Evolutionary conservation across 2,113 vertebrate species (phyloP), one percentile per base, ranked within the genome.

Genomic region (Neotoma lepida): DNA sequence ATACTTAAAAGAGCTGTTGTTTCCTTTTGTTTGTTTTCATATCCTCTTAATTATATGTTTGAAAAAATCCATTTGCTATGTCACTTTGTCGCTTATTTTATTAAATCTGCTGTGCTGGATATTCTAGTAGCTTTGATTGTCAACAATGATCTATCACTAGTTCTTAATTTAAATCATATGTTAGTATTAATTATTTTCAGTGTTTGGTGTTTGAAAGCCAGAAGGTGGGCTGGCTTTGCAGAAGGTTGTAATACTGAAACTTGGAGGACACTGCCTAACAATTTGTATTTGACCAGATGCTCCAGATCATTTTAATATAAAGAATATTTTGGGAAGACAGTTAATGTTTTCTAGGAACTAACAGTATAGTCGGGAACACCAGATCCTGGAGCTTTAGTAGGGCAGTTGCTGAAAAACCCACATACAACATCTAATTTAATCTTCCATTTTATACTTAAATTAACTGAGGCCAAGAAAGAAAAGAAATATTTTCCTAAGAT

Each of bases 51-150:
- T 76, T 90, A 51, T 93, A 18, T 33, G 76, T 86, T 80, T 93
- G 51, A 61, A 89, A 82, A 91, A 88, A 87, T 86, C 20, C 3
- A 64, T 63, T 71, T 93, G 22, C 9, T 93, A 22, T 61, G 41
- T 73, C 80, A 76, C 76, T 76, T 95, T 91, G 64, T 88, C 58
- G 0, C 49, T 94, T 86, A 41, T 93, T 94, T 61, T 63, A 49
- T 78, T 71, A 76, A 89, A 66, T 93, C 30, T 35, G 4, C 30
- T 93, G 33, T 3, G 18, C n/a, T 70, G 26, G 9, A 49, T 76
- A 9, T 9, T 9, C 22, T 13, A 73, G n/a, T 2, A 64, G 46
- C 22, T 73, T 92, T 61, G 81, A 78, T 3, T n/a, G n/a, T 70
- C 46, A 73, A n/a, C 39, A 88, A 6, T 70, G 64, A 30, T 56